phyloP scores from a whole-genome alignment of 2,797 vertebrate genomes.

The Pseudomugil tenellus region DNA sequence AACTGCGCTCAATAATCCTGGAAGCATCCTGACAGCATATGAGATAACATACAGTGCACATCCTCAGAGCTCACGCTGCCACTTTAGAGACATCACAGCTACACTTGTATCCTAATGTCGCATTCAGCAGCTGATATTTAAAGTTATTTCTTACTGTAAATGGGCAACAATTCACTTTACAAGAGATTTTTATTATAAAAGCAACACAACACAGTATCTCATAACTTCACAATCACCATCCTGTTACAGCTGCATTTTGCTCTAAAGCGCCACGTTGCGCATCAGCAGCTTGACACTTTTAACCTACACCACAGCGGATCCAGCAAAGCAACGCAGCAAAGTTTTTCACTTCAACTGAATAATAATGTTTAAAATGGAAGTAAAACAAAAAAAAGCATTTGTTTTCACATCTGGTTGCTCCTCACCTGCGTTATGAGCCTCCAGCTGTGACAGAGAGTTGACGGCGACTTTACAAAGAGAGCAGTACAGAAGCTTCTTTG shows the following conservation, averaged over 20 bases:
- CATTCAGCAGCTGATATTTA: no score
- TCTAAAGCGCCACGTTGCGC: no score
- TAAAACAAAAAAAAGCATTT: background rate
- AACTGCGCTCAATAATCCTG: background rate
- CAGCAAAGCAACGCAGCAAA: no score
- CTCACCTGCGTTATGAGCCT: slow-evolving; percentile 95
- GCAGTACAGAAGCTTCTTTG: slow-evolving; percentile 96
- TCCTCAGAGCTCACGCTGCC: background rate
- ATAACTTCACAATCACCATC: background rate
- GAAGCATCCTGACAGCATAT: background rate
- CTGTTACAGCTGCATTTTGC: no score
- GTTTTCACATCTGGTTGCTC: background rate
- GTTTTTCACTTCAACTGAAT: background rate
- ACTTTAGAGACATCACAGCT: background rate
- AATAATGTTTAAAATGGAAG: background rate
- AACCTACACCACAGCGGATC: no score
- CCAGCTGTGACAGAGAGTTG: slow-evolving; percentile 96
- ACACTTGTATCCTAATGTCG: no score
- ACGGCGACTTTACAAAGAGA: slow-evolving; percentile 98
- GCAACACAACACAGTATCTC: no score
- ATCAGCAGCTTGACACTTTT: no score
- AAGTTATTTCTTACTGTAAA: background rate
- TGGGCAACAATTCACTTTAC: no score
- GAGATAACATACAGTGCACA: background rate
- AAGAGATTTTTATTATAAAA: no score